A percentile compares a stretch with the other conserved stretches of the same genome.
These are phyloP conservation scores for Lutjanus erythropterus DNA, from an alignment of 2,113 vertebrate species.

Conservation along the genomic window DNA sequence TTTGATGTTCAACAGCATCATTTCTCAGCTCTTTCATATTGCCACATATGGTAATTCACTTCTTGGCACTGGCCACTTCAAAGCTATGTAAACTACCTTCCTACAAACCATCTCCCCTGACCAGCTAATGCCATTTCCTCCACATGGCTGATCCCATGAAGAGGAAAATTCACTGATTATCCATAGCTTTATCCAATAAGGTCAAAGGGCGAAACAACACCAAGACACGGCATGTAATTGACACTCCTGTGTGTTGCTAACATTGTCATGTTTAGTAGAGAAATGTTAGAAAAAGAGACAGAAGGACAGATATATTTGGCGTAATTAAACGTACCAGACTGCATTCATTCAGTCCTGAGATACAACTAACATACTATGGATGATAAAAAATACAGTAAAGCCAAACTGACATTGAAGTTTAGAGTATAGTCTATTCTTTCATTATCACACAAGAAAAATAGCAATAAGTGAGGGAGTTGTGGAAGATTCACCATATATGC, in stretches of 20 bases:
- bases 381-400: constrained; percentile 12
- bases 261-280: not conserved
- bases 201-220: constrained; percentile 26
- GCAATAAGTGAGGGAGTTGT: not conserved
- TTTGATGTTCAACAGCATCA: constrained; percentile 70
- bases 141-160: constrained; percentile 11
- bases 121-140: constrained; percentile 51
- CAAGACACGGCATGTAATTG: not conserved
- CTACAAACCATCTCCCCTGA: constrained; percentile 31
- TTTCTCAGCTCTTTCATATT: constrained; percentile 66
- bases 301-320: not conserved
- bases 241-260: not conserved
- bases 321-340: constrained; percentile 16
- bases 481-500: not conserved
- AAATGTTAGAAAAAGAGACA: not conserved
- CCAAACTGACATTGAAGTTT: not conserved
- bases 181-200: not conserved
- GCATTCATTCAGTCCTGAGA: not conserved
- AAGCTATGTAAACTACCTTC: constrained; percentile 67
- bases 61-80: constrained; percentile 72
- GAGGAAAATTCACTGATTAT: constrained; percentile 39
- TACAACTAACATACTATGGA: not conserved
- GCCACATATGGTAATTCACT: constrained; percentile 78
- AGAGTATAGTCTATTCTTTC: not conserved
- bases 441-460: not conserved